Evolutionary conservation across 2,888 invertebrate genomes (phyloP).

Genomic region (Leptura quadrifasciata): DNA sequence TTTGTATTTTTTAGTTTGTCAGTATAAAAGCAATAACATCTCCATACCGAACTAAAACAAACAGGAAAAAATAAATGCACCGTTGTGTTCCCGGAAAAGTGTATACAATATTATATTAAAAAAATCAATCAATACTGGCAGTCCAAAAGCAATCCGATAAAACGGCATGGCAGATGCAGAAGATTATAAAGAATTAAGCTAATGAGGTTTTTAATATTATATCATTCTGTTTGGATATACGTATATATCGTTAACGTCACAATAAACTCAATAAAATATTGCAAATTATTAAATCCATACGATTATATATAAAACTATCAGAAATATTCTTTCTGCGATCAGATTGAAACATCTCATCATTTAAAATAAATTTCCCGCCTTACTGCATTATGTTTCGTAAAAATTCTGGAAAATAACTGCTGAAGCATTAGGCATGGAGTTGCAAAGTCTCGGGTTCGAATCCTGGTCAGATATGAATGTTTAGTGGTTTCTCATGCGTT

Average conservation of each 20-base stretch:
- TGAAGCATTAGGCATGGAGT: no score
- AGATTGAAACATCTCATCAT: no score
- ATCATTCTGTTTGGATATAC: not conserved
- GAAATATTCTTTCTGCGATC: no score
- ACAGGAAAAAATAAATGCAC: slow-evolving; percentile 34
- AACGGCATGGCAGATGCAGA: slow-evolving; percentile 32
- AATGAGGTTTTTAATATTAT: not conserved
- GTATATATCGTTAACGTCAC: not conserved
- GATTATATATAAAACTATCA: no score
- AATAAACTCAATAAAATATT: not conserved
- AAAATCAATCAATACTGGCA: slow-evolving; percentile 49
- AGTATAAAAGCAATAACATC: slow-evolving; percentile 27
- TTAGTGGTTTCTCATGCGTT: no score
- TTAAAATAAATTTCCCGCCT: no score
- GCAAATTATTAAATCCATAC: not conserved
- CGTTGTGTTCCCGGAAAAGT: slow-evolving; percentile 40
- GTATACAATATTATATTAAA: slow-evolving; percentile 49
- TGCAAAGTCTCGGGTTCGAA: no score
- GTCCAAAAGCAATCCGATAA: slow-evolving; percentile 43
- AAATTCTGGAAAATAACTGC: no score
- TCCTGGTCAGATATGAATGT: no score
- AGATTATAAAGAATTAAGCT: slow-evolving; percentile 40
- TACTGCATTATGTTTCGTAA: no score
- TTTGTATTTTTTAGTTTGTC: slow-evolving; percentile 39
- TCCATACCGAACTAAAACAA: slow-evolving; percentile 28